A percentile compares a stretch with the other conserved stretches of the same genome.
Conservation (phyloP, 2,888 invertebrate genomes). For the Tillus elongatus region DNA sequence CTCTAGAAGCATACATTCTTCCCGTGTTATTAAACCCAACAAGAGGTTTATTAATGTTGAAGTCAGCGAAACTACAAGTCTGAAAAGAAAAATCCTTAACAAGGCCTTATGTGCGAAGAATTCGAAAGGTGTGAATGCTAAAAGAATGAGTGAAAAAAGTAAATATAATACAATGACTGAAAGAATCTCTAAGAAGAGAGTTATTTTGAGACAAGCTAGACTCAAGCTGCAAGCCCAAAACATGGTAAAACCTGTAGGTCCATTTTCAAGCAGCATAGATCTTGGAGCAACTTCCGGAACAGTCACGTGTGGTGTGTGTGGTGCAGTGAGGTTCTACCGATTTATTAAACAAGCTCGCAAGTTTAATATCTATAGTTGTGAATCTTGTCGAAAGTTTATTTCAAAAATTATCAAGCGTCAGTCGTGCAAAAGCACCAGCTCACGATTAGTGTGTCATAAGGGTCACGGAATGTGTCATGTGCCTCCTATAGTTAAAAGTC, state of each 20-base stretch:
- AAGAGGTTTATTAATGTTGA: constrained; percentile 68
- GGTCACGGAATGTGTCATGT: constrained; percentile 66
- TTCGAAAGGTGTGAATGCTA: constrained; percentile 19
- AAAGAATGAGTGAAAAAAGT: constrained; percentile 18
- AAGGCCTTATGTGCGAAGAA: constrained; percentile 23
- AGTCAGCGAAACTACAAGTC: constrained; percentile 33
- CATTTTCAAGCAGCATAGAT: constrained; percentile 49
- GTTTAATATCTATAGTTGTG: constrained; percentile 77
- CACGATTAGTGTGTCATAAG: constrained; percentile 56
- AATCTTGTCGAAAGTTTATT: constrained; percentile 79
- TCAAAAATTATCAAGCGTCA: constrained; percentile 68
- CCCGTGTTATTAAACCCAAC: constrained; percentile 79
- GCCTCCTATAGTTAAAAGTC: constrained; percentile 60
- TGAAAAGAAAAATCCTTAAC: constrained; percentile 34
- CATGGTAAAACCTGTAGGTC: constrained; percentile 52
- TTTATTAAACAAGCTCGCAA: constrained; percentile 72
- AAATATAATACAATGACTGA: constrained; percentile 36
- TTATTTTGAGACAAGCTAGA: constrained; percentile 60
- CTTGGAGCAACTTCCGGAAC: constrained; percentile 53
- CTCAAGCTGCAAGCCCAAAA: constrained; percentile 49
- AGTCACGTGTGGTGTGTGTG: constrained; percentile 71
- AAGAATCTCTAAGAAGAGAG: constrained; percentile 39
- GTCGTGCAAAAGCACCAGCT: constrained; percentile 48
- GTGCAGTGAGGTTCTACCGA: constrained; percentile 64
- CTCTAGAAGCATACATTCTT: constrained; percentile 73